A percentile compares a stretch with the other conserved stretches of the same genome.
phyloP scores from a whole-genome alignment of 64 coral and sea anemone genomes.

The Montipora efflorescens region DNA sequence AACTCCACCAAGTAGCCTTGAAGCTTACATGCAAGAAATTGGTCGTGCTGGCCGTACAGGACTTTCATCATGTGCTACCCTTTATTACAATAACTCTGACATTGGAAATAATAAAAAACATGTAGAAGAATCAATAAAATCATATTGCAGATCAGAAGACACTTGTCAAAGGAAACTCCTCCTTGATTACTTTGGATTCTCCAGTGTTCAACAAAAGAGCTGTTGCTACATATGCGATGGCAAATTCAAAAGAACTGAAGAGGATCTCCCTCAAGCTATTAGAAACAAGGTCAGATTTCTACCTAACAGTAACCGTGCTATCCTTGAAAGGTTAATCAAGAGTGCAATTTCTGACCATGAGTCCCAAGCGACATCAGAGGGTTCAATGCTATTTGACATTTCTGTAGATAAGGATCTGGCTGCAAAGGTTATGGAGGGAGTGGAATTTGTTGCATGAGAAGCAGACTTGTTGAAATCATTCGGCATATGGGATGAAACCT shows the following conservation, averaged over 20 bases:
- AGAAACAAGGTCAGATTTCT: slow-evolving; percentile 31
- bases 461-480: slow-evolving; percentile 26
- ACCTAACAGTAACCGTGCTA: slow-evolving; percentile 21
- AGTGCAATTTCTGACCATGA: slow-evolving; percentile 8
- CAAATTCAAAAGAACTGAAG: background rate
- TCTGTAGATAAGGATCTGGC: slow-evolving; percentile 36
- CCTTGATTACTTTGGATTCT: slow-evolving; percentile 78
- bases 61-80: too few species aligned
- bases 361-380: background rate
- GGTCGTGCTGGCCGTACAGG: too few species aligned
- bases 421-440: slow-evolving; percentile 42
- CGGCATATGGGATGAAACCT: slow-evolving; percentile 63
- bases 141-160: slow-evolving; percentile 19
- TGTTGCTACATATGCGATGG: slow-evolving; percentile 75
- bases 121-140: background rate
- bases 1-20: too few species aligned
- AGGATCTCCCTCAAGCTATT: background rate
- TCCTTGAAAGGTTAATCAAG: slow-evolving; percentile 31
- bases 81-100: too few species aligned
- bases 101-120: too few species aligned
- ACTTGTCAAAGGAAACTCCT: slow-evolving; percentile 63
- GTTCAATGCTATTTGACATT: slow-evolving; percentile 48
- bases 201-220: slow-evolving; percentile 38
- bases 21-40: too few species aligned
- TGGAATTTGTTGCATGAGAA: slow-evolving; percentile 56